Evolutionary conservation across 2,888 invertebrate species (phyloP).

Genomic region (Eristalis pertinax): DNA sequence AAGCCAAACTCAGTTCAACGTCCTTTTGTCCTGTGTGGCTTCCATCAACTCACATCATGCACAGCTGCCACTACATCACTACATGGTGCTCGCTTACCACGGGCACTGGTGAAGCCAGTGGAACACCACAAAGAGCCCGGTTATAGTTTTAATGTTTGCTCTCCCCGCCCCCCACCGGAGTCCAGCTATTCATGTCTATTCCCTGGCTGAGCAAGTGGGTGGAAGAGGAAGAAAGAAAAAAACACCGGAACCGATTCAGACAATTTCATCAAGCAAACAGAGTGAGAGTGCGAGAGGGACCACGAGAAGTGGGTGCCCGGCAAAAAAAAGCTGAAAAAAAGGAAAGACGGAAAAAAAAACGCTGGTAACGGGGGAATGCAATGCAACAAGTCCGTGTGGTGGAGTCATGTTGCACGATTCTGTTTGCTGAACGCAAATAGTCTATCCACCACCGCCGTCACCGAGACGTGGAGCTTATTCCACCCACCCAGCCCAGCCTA

Average conservation of each 20-base stretch:
- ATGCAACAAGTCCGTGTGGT: constrained; percentile 63
- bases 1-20: constrained; percentile 50
- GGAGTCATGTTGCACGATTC: constrained; percentile 65
- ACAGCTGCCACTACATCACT: constrained; percentile 40
- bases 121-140: constrained; percentile 53
- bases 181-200: constrained; percentile 34
- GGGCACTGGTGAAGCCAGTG: constrained; percentile 41
- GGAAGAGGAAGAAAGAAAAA: background rate
- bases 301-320: background rate
- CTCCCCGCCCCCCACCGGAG: constrained; percentile 18
- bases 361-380: constrained; percentile 43
- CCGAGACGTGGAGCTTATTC: constrained; percentile 17
- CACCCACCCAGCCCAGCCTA: constrained; percentile 16
- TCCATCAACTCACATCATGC: constrained; percentile 65
- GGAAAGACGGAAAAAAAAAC: constrained; percentile 19
- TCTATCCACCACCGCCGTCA: constrained; percentile 8
- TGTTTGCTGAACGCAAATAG: constrained; percentile 64
- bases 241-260: constrained; percentile 39
- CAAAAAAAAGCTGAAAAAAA: background rate
- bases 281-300: background rate
- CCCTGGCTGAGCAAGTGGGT: background rate
- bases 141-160: constrained; percentile 56
- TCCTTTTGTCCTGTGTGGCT: constrained; percentile 59
- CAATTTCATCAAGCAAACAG: constrained; percentile 48
- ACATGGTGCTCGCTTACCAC: constrained; percentile 19